These are phyloP conservation scores for Acheta domesticus DNA, from an alignment of 2,888 invertebrate genomes.

Conservation along the genomic window DNA sequence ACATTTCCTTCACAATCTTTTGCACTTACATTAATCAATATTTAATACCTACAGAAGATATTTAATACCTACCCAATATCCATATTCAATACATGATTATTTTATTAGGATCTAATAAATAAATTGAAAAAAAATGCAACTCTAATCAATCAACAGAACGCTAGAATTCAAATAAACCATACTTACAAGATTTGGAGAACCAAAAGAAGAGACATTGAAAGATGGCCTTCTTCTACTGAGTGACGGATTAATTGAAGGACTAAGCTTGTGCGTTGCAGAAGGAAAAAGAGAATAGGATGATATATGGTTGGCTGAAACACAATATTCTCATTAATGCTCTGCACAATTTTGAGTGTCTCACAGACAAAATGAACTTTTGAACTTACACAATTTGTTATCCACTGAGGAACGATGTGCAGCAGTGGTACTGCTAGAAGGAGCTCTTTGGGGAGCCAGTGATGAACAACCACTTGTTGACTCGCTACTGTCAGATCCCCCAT, in stretches of 20 bases:
- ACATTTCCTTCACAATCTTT: too few relatives aligned
- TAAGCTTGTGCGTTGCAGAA: constrained; percentile 28
- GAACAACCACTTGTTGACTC: constrained; percentile 59
- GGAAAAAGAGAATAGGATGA: constrained; percentile 30
- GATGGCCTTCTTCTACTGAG: constrained; percentile 27
- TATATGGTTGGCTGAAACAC: constrained; percentile 29
- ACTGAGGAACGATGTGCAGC: background rate
- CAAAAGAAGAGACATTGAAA: constrained; percentile 33
- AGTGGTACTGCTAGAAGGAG: background rate
- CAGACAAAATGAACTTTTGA: background rate
- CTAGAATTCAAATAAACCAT: background rate
- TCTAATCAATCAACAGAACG: too few relatives aligned
- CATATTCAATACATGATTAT: too few relatives aligned
- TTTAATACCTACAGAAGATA: too few relatives aligned
- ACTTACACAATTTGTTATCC: constrained; percentile 33
- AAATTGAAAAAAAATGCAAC: too few relatives aligned
- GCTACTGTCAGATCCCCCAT: constrained; percentile 56
- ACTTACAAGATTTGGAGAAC: constrained; percentile 30
- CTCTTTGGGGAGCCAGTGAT: constrained; percentile 52
- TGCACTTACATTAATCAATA: too few relatives aligned
- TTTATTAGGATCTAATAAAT: too few relatives aligned
- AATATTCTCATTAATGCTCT: background rate
- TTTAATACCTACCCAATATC: too few relatives aligned
- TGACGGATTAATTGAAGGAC: constrained; percentile 25
- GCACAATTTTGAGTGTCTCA: background rate